Evolutionary conservation across 2,888 invertebrate genomes (phyloP), one percentile per base, ranked within the genome.

Genomic region (Heteromurus nitidus): DNA sequence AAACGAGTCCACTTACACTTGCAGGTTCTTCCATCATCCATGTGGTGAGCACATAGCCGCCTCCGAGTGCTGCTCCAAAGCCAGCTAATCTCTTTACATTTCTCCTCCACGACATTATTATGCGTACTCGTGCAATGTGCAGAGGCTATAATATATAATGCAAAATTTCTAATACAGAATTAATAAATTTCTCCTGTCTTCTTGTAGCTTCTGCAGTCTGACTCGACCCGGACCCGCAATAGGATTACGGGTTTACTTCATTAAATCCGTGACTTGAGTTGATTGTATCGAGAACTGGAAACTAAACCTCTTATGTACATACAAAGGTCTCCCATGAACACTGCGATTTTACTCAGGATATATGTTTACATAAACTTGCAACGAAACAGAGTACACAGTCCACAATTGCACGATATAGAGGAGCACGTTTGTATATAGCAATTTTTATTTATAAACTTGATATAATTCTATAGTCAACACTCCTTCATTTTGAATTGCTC

Each of bases 1-100:
- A n/a, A n/a, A n/a, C n/a, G n/a, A n/a, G n/a, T 36, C 24, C 22
- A 47, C 76, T 80, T 80, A 85, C 77, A 58, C 73, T 82, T 16
- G 79, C 64, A 13, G 82, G 72, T 24, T 85, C 85, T 22, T 85
- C 81, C 36, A 88, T 67, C 62, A 88, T 36, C 87, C 87, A 88
- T 80, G 88, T 85, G 3, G 88, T 87, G 3, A 88, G 58, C 64
- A 87, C 87, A 13, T 88, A 88, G 22, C 88, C 88, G 58, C 88
- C 87, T 26, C 88, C 88, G 69, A 88, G 83, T 22, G 87, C 87
- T 7, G 88, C 60, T 18, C 88, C 87, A 28, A 87, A 88, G 3
- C 87, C 85, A 1, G 87, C 83, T 22, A 88, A 65, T 81, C 87
- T 88, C 58, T 85, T 86, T 2, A 88, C 72, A 70, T 87, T 86